These are phyloP conservation scores for Sinotaia quadrata DNA, from an alignment of 2,888 invertebrate species.

Conservation along the genomic window DNA sequence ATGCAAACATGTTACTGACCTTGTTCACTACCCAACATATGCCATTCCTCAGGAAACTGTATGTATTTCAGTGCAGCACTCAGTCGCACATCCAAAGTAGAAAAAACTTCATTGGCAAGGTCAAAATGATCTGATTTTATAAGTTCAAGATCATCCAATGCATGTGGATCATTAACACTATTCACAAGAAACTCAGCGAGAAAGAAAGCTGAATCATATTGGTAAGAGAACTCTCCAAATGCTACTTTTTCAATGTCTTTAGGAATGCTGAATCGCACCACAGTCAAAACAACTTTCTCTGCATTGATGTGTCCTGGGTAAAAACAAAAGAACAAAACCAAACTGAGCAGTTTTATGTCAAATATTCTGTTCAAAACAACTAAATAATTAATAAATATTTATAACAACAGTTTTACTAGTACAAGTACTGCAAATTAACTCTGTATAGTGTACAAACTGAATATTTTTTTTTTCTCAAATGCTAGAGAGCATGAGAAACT, in stretches of 20 bases:
- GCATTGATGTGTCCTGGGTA: conserved; percentile 53
- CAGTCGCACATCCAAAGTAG: conserved; percentile 59
- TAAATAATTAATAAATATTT: too few species aligned
- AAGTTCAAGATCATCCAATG: conserved; percentile 59
- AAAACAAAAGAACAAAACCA: too few species aligned
- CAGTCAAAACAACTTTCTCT: conserved; percentile 54
- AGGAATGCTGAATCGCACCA: conserved; percentile 44
- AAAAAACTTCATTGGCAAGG: conserved; percentile 58
- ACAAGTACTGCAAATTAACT: too few species aligned
- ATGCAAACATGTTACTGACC: conserved; percentile 41
- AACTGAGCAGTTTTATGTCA: too few species aligned
- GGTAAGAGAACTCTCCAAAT: conserved; percentile 46
- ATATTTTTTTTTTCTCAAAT: too few species aligned
- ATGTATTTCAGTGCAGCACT: conserved; percentile 51
- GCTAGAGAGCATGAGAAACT: too few species aligned
- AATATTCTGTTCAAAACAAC: not conserved
- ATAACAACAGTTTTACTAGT: too few species aligned
- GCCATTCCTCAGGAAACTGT: conserved; percentile 59
- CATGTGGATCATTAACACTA: conserved; percentile 56
- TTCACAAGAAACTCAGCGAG: conserved; percentile 60
- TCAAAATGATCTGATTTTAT: conserved; percentile 62
- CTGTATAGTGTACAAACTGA: too few species aligned
- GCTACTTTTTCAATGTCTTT: conserved; percentile 29
- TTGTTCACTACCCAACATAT: conserved; percentile 53
- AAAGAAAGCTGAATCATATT: conserved; percentile 55